A percentile compares a stretch with the other conserved stretches of the same genome.
Conservation (phyloP, 2,113 vertebrate genomes). For the Eonycteris spelaea region DNA sequence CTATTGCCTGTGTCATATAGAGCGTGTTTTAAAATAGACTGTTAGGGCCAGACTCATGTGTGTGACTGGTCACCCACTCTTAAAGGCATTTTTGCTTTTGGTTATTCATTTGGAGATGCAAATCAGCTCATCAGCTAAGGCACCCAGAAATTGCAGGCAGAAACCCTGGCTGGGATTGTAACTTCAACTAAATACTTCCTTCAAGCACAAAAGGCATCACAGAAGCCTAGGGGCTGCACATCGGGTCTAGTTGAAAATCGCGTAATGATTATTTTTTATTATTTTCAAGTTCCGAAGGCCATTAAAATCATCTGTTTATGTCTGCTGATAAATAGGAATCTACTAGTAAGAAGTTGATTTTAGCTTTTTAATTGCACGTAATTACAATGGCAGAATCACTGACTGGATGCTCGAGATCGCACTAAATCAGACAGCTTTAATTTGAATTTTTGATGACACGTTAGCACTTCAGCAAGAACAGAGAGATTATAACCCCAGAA, state of each 20-base stretch:
- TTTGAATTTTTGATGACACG: slow-evolving; percentile 61
- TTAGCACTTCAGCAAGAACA: slow-evolving; percentile 59
- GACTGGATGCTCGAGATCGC: slow-evolving; percentile 46
- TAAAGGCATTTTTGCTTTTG: neutral
- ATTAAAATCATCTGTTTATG: slow-evolving; percentile 29
- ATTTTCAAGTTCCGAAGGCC: slow-evolving; percentile 50
- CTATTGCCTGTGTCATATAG: neutral
- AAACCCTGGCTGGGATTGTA: neutral
- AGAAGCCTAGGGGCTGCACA: neutral
- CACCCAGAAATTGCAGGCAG: slow-evolving; percentile 48
- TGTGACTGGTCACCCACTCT: neutral
- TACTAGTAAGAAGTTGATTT: slow-evolving; percentile 50
- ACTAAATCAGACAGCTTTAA: slow-evolving; percentile 69
- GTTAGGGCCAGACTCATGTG: neutral
- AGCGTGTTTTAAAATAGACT: slow-evolving; percentile 1
- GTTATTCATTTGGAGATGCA: neutral
- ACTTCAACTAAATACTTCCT: neutral
- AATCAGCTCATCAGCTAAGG: neutral
- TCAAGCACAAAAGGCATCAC: neutral
- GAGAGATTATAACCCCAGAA: slow-evolving; percentile 63
- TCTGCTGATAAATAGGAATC: slow-evolving; percentile 46
- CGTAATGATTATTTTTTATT: neutral
- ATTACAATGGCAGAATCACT: slow-evolving; percentile 44
- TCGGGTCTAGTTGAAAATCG: neutral
- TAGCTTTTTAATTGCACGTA: slow-evolving; percentile 65